Base-by-base conservation (phyloP, 2,797 vertebrate genomes). In the Psittacula echo region DNA sequence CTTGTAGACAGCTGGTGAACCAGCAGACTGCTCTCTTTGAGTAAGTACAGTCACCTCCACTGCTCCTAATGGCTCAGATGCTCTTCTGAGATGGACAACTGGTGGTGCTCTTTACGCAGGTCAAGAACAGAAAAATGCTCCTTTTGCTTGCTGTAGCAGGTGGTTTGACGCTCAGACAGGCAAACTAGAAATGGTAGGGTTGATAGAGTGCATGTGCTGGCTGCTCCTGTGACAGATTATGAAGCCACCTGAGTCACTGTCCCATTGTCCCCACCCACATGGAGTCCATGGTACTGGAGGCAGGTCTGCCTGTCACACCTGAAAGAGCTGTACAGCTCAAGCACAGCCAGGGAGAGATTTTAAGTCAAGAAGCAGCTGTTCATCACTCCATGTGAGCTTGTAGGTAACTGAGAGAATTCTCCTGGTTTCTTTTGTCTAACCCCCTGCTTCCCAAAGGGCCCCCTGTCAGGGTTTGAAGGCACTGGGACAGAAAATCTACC, bases 291-390 rank as follows among this genome's bases (percentile, higher is more conserved):
- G 37, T 84, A 66, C 50, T 70, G n/a, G 39, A 83, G 73, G 62
- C 80, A 95, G 85, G 90, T 92, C 95, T 94, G 78, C 34, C 61
- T 96, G 95, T 95, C 90, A 92, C 90, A 96, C 72, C 89, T 96
- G 90, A 92, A 87, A 92, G 87, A 93, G 61, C 72, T 77, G 72
- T 95, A 65, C 48, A 87, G 62, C 72, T 91, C 42, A 42, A 80
- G 85, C 73, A 92, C 75, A 89, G 53, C 68, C 26, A 77, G 68
- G 65, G 72, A 92, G 71, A 87, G 72, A 83, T 83, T 87, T 92
- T 74, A 93, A 97, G 92, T 90, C 75, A 89, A 95, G 80, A 94
- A 95, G 87, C 93, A 95, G 93, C 93, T 95, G 93, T 93, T 95
- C 74, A 87, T 90, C 86, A 87, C 92, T 95, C 6, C 2, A 48